A percentile compares a stretch with the other conserved stretches of the same genome.
These are phyloP conservation scores for Drosophila formosana DNA, from an alignment of 2,888 invertebrate species.

Conservation along the genomic window DNA sequence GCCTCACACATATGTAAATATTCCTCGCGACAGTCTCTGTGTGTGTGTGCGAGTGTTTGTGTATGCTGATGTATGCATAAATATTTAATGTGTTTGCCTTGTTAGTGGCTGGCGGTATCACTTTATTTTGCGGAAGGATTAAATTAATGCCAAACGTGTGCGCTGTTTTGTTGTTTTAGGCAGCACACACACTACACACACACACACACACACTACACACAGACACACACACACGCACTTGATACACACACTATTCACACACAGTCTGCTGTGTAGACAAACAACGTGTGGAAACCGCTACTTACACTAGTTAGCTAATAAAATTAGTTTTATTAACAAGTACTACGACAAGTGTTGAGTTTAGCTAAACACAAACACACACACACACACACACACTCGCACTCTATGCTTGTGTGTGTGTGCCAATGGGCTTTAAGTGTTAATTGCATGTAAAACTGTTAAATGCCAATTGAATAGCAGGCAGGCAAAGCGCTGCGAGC, in stretches of 20 bases:
- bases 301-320: slow-evolving; percentile 79
- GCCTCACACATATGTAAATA: slow-evolving; percentile 53
- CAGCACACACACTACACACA: slow-evolving; percentile 45
- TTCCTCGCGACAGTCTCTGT: slow-evolving; percentile 41
- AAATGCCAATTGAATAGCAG: slow-evolving; percentile 37
- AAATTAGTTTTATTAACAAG: slow-evolving; percentile 84
- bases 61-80: slow-evolving; percentile 60
- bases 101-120: slow-evolving; percentile 82
- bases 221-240: slow-evolving; percentile 10
- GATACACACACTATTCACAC: slow-evolving; percentile 1
- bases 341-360: slow-evolving; percentile 65
- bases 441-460: slow-evolving; percentile 74
- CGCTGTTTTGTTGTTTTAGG: slow-evolving; percentile 60
- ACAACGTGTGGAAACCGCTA: slow-evolving; percentile 76
- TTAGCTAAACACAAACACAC: slow-evolving; percentile 45
- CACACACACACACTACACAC: slow-evolving; percentile 16
- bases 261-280: slow-evolving; percentile 51
- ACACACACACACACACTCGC: slow-evolving; percentile 27
- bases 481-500: slow-evolving; percentile 3
- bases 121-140: slow-evolving; percentile 84
- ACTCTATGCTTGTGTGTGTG: slow-evolving; percentile 31
- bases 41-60: slow-evolving; percentile 41
- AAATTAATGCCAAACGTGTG: slow-evolving; percentile 81
- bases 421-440: slow-evolving; percentile 59
- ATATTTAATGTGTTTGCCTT: slow-evolving; percentile 81